phyloP scores from a whole-genome alignment of 2,888 invertebrate species.

The Bombyx huttoni region DNA sequence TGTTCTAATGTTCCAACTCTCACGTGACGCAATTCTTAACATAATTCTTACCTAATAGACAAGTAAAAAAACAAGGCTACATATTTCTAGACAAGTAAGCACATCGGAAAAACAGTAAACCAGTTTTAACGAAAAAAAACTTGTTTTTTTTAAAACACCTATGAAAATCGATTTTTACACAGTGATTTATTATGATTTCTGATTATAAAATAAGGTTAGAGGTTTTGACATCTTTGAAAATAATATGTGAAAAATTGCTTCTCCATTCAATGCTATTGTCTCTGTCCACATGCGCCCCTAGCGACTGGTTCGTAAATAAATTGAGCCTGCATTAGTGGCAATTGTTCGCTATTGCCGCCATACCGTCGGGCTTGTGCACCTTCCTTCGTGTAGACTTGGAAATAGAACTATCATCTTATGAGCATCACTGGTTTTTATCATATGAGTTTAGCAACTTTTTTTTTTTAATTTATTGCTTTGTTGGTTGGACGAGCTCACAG shows the following conservation, averaged over 20 bases:
- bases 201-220: neutral
- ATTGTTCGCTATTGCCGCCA: slow-evolving; percentile 64
- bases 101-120: too few relatives aligned
- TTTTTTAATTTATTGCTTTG: too few relatives aligned
- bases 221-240: neutral
- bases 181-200: too few relatives aligned
- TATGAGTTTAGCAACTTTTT: neutral
- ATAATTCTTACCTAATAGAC: neutral
- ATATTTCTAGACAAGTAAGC: too few relatives aligned
- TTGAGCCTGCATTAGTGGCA: slow-evolving; percentile 70
- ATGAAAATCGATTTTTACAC: too few relatives aligned
- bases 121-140: too few relatives aligned
- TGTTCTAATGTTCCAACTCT: neutral
- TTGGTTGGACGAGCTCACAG: too few relatives aligned
- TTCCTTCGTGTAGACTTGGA: slow-evolving; percentile 14
- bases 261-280: slow-evolving; percentile 5
- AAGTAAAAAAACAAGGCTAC: neutral
- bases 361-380: slow-evolving; percentile 32
- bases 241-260: neutral
- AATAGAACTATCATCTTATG: neutral
- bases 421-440: neutral
- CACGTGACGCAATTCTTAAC: neutral
- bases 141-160: too few relatives aligned
- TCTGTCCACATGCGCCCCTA: slow-evolving; percentile 54
- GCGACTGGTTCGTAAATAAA: slow-evolving; percentile 66